These are phyloP conservation scores for Caracal caracal DNA, from an alignment of 2,113 vertebrate species.

Conservation along the genomic window DNA sequence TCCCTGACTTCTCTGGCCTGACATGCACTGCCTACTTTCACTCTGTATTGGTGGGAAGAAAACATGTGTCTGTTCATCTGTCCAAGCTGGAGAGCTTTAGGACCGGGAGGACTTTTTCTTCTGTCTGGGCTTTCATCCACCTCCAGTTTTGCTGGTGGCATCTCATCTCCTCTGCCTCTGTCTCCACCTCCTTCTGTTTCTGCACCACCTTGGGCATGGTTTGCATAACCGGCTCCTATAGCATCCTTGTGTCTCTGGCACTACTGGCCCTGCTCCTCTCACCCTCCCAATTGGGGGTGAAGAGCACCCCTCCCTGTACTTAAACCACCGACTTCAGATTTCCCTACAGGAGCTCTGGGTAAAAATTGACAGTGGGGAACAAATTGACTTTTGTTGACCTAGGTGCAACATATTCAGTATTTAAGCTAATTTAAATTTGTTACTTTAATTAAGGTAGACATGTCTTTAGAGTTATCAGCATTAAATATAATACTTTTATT, in stretches of 20 bases:
- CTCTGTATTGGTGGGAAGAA: neutral
- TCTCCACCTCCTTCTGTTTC: neutral
- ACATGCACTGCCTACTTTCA: neutral
- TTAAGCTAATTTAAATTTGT: neutral
- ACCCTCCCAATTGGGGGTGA: neutral
- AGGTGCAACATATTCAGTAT: neutral
- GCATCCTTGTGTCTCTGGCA: neutral
- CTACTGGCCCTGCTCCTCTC: neutral
- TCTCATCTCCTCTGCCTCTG: too few relatives aligned
- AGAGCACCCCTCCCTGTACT: neutral
- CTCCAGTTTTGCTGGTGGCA: too few relatives aligned
- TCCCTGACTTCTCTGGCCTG: neutral
- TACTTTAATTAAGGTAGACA: neutral
- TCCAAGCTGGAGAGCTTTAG: neutral
- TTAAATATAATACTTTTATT: neutral
- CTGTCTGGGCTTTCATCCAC: too few relatives aligned
- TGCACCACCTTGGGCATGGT: neutral
- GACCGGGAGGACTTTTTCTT: too few relatives aligned
- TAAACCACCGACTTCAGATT: neutral
- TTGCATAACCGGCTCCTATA: neutral
- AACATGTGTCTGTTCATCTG: neutral
- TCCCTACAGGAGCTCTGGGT: neutral
- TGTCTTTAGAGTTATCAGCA: neutral
- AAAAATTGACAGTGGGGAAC: neutral
- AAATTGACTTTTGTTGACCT: neutral